Evolutionary conservation across 2,797 vertebrate species (phyloP).

Genomic region (Lepilemur septentrionalis): DNA sequence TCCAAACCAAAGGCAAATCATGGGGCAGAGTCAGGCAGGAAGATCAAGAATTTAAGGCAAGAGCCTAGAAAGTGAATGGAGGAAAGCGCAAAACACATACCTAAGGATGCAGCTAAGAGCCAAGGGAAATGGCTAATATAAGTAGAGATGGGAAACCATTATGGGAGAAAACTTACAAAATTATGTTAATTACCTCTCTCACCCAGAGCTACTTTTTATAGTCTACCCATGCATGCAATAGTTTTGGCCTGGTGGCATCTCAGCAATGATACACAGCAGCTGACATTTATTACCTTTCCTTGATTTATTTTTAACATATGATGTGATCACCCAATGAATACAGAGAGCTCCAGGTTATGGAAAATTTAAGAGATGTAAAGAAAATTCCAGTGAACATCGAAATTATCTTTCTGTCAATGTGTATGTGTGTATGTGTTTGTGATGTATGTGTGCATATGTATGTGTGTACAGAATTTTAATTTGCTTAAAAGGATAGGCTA

Average conservation of each 20-base stretch:
- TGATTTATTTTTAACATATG: background rate
- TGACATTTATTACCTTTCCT: background rate
- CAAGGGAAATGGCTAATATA: background rate
- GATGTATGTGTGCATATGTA: background rate
- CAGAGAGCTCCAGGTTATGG: background rate
- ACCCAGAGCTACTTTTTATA: background rate
- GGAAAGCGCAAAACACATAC: background rate
- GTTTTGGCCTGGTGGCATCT: background rate
- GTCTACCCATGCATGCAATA: fast-evolving
- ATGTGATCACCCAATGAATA: background rate
- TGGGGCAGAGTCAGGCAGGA: background rate
- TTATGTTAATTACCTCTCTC: background rate
- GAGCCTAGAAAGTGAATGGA: background rate
- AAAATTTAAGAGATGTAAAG: background rate
- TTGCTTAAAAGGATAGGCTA: background rate
- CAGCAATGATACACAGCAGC: too few relatives aligned
- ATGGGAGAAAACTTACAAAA: background rate
- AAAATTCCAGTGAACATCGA: background rate
- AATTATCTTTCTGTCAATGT: background rate
- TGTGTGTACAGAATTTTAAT: background rate
- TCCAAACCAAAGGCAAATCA: background rate
- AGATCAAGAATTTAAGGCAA: background rate
- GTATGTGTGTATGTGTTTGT: background rate
- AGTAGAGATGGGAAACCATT: background rate
- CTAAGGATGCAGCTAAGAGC: background rate